Evolutionary conservation across 2,888 invertebrate species (phyloP).

Genomic region (Morpho helenor): DNA sequence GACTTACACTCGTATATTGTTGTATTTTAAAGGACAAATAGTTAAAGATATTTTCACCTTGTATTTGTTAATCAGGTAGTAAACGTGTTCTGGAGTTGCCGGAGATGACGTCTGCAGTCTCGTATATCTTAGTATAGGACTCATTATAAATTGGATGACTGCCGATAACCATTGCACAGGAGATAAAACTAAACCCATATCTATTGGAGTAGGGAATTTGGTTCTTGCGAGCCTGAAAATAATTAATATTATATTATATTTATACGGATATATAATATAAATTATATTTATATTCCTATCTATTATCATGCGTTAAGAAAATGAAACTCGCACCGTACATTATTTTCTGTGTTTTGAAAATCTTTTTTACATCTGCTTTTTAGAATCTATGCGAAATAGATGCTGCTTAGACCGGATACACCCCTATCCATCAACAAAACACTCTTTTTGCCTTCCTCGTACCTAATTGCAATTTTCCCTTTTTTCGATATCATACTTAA

Average conservation of each 20-base stretch:
- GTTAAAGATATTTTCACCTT: slow-evolving; percentile 32
- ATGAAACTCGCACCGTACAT: no score
- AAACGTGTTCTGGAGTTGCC: slow-evolving; percentile 34
- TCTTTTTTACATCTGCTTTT: no score
- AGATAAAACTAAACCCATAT: slow-evolving; percentile 33
- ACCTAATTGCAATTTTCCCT: no score
- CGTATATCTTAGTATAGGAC: slow-evolving; percentile 38
- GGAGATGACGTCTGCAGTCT: slow-evolving; percentile 39
- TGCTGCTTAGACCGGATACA: no score
- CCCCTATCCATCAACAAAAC: no score
- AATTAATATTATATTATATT: neutral
- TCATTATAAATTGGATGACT: slow-evolving; percentile 30
- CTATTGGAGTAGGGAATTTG: slow-evolving; percentile 36
- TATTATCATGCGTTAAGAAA: no score
- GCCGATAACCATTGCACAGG: slow-evolving; percentile 52
- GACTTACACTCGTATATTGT: no score
- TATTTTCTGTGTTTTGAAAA: no score
- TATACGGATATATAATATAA: neutral
- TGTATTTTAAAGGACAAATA: neutral
- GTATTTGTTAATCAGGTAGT: slow-evolving; percentile 41
- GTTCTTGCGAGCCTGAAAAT: slow-evolving; percentile 15
- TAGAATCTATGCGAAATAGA: no score
- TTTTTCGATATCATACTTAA: no score
- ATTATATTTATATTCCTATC: no score
- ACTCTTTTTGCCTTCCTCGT: no score